Base-by-base conservation (phyloP, 2,797 vertebrate genomes). In the Intellagama lesueurii region DNA sequence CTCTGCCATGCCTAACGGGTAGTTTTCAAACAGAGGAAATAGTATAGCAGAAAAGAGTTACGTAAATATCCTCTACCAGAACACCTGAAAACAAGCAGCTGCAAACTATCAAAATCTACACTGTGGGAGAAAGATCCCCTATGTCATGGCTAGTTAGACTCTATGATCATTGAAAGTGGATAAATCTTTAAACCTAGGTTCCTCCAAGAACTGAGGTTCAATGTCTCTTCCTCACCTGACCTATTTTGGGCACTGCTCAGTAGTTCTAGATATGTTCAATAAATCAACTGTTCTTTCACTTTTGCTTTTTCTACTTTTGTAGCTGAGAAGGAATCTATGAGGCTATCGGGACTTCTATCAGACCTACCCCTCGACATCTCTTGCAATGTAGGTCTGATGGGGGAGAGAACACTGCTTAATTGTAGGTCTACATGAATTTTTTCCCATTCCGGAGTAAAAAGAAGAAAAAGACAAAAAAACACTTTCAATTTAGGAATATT, bases 401-500 rank as follows among this genome's bases (percentile, higher is more conserved):
- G 66, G 26, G 24, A 79, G 80, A 47, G 26, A 7, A 24, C 12
- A 69, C 32, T 30, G 22, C 44, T 72, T 76, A 76, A 49, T 88
- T 88, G 68, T 69, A 56, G 78, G 3, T 28, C 85, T 49, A 32
- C 5, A 69, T 47, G 30, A 72, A 35, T 70, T 12, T 75, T 83
- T 22, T 14, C 28, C 47, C 11, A 64, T 60, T 70, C 32, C 0
- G 44, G 32, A 30, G 14, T 17, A 17, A 72, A 19, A 75, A 76
- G 19, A 14, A 56, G 14, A 14, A 56, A 56, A 56, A 56, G 52
- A 14, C 9, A 56, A 56, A 14, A 52, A 56, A 70, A 66, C 66
- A 52, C 69, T 83, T 60, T 69, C 76, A 89, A 30, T 24, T 72
- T 22, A 80, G 68, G 66, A 70, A 78, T 79, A 80, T 89, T 80